phyloP scores from a whole-genome alignment of 2,797 vertebrate species.

The Xiphorhynchus erythropygius region DNA sequence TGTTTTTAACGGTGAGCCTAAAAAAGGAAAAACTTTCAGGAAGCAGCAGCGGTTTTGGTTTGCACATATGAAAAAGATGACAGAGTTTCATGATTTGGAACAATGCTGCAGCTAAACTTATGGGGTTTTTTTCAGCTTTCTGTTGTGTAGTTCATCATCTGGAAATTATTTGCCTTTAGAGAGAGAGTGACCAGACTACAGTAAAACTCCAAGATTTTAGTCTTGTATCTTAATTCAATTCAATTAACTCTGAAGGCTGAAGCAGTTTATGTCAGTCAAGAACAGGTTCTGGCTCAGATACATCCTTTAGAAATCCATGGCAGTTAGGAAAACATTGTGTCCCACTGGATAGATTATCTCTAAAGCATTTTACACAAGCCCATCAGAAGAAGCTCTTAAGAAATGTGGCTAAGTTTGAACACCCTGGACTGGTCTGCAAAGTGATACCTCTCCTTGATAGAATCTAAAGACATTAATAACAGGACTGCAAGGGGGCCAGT shows the following conservation, averaged over 20 bases:
- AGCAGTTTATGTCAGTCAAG: neutral
- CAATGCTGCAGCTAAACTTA: neutral
- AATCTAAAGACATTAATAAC: neutral
- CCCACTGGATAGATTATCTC: neutral
- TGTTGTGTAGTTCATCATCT: neutral
- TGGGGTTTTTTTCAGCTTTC: rapidly evolving
- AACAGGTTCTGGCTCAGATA: neutral
- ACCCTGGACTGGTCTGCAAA: neutral
- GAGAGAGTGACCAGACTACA: neutral
- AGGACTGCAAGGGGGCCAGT: neutral
- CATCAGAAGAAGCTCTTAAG: neutral
- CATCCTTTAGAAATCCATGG: neutral
- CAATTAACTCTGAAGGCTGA: neutral
- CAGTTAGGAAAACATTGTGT: neutral
- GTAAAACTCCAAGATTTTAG: neutral
- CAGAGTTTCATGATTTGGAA: neutral
- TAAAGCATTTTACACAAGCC: neutral
- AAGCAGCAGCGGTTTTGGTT: neutral
- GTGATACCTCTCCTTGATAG: neutral
- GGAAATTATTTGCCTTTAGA: neutral
- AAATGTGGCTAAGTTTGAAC: neutral
- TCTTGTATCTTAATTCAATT: neutral
- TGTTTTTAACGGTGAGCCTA: neutral
- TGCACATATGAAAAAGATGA: neutral
- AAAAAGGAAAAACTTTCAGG: neutral